A percentile compares a stretch with the other conserved stretches of the same genome.
phyloP scores from a whole-genome alignment of 2,113 vertebrate species.

The Poeciliopsis turrubarensis region DNA sequence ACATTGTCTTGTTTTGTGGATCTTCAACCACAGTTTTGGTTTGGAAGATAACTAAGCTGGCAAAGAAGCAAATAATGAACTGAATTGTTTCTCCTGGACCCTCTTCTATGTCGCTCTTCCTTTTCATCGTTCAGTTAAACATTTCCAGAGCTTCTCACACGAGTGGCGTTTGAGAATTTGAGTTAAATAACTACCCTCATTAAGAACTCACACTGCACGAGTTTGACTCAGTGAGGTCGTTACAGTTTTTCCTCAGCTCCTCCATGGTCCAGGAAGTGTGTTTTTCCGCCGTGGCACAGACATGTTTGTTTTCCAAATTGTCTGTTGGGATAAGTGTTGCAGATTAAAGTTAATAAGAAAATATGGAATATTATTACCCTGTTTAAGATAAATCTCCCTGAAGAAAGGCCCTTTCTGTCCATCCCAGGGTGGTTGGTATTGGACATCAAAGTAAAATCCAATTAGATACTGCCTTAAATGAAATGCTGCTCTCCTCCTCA shows the following conservation, averaged over 20 bases:
- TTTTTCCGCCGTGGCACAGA: conserved; percentile 14
- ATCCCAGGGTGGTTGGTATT: conserved; percentile 61
- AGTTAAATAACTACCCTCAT: conserved; percentile 24
- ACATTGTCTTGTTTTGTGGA: neutral
- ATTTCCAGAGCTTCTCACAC: neutral
- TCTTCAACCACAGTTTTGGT: neutral
- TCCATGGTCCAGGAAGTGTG: neutral
- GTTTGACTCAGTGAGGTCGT: conserved; percentile 14
- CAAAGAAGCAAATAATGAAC: neutral
- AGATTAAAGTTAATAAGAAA: conserved; percentile 52
- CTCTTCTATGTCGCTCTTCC: neutral
- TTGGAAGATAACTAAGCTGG: neutral
- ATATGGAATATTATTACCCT: conserved; percentile 56
- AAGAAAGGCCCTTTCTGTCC: conserved; percentile 54
- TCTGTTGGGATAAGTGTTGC: conserved; percentile 42
- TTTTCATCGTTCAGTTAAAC: conserved; percentile 14
- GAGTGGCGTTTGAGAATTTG: neutral
- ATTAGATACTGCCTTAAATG: conserved; percentile 72
- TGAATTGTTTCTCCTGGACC: conserved; percentile 2
- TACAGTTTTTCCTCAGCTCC: conserved; percentile 6
- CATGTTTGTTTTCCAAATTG: conserved; percentile 35
- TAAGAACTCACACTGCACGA: conserved; percentile 2
- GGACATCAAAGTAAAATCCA: conserved; percentile 78
- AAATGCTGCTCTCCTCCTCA: conserved; percentile 50
- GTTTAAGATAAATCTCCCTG: conserved; percentile 66